phyloP scores from a whole-genome alignment of 1,140 invertebrate species.

The Ylistrum balloti region DNA sequence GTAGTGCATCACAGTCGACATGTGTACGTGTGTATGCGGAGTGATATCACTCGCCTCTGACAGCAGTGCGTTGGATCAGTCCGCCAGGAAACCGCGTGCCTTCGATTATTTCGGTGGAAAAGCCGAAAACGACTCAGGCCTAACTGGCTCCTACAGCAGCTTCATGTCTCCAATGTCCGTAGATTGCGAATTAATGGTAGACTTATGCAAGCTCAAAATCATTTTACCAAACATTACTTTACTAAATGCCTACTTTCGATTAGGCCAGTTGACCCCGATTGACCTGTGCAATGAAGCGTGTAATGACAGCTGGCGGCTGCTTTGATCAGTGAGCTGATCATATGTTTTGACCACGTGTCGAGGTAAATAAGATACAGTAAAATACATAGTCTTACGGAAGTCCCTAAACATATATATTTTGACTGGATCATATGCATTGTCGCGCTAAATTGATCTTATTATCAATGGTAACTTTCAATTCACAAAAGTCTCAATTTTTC shows the following conservation, averaged over 20 bases:
- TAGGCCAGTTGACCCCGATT: not conserved
- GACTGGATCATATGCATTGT: too few species aligned
- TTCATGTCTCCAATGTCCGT: not conserved
- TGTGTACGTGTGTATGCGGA: constrained; percentile 25
- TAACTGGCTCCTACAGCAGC: not conserved
- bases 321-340: not conserved
- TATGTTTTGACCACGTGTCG: not conserved
- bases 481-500: too few species aligned
- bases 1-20: constrained; percentile 14
- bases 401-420: too few species aligned
- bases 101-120: not conserved
- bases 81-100: not conserved
- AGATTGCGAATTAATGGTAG: not conserved
- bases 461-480: too few species aligned
- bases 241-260: not conserved
- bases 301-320: not conserved
- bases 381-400: too few species aligned
- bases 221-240: not conserved
- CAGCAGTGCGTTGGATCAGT: constrained; percentile 5
- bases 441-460: too few species aligned
- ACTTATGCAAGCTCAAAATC: not conserved
- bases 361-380: constrained; percentile 9
- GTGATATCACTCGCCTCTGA: constrained; percentile 11
- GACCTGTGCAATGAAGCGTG: not conserved
- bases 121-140: not conserved